phyloP scores from a whole-genome alignment of 2,797 vertebrate genomes.

The Molossus alvarezi region DNA sequence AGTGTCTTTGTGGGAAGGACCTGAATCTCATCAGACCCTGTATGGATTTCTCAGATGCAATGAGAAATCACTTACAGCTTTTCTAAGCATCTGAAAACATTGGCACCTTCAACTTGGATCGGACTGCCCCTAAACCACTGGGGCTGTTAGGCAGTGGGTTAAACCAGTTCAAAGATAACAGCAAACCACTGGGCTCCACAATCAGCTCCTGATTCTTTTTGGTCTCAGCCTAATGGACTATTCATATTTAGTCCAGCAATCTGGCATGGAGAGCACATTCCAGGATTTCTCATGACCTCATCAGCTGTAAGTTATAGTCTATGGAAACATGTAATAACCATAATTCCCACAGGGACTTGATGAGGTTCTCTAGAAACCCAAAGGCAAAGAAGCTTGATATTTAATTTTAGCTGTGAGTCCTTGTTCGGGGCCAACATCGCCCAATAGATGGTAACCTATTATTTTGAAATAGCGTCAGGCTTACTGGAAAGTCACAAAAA shows the following conservation, averaged over 20 bases:
- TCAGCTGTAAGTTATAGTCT: not conserved
- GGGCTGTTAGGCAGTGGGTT: not conserved
- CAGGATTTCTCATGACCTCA: not conserved
- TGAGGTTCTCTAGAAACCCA: not conserved
- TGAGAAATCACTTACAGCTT: not conserved
- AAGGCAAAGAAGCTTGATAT: constrained; percentile 44
- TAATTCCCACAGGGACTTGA: constrained; percentile 1
- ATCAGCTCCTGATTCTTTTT: not conserved
- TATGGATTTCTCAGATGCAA: not conserved
- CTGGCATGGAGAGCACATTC: not conserved
- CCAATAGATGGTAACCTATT: not conserved
- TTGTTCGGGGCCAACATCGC: not conserved
- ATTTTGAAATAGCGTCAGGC: constrained; percentile 5
- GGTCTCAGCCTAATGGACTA: not conserved
- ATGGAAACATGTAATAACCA: not conserved
- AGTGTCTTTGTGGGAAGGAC: not conserved
- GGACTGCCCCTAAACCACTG: not conserved
- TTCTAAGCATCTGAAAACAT: not conserved
- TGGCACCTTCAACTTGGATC: not conserved
- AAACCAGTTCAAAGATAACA: not conserved
- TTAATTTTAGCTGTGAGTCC: constrained; percentile 43
- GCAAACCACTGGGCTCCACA: not conserved
- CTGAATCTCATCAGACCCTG: not conserved
- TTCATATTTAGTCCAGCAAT: not conserved
- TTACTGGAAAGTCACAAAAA: constrained; percentile 28